Base-by-base conservation (phyloP, 35 echinoderm and acorn worm species). In the Stichopus chloronotus region DNA sequence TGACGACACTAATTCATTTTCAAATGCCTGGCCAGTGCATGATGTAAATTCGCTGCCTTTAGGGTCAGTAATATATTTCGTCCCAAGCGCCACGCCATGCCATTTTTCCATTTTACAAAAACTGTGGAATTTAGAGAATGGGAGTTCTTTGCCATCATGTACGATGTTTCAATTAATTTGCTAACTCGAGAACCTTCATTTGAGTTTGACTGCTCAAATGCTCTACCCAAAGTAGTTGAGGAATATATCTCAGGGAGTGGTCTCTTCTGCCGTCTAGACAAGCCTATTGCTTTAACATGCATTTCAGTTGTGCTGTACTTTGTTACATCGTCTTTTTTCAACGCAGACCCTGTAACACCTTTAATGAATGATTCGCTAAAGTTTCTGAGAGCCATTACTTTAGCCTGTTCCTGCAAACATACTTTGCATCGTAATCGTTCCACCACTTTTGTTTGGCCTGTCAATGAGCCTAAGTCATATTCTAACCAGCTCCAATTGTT, bases 151-250 rank as follows among this genome's bases (percentile, higher is more conserved):
- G 30, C 30, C 30, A 43, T 43, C 30, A 43, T 43, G 30, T 43
- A 43, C 1, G 72, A 83, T 52, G 52, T 83, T 83, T 83, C 80
- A 30, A 83, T 30, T 52, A 56, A 56, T 83, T 43, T 83, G 54
- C 80, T 83, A 19, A 56, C 80, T 16, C 24, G 24, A 8, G 80
- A 83, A 8, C 52, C 80, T 56, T 83, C 80, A 83, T 83, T 1
- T 83, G 80, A 83, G 54, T 83, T 83, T 83, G 24, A 83, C 17
- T 83, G 6, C 80, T 83, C 52, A 56, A 83, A 83, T 52, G 80
- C 80, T 83, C 54, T 83, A 56, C 19, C 80, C 80, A 83, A 83
- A 53, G 80, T 5, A 53, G 80, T 83, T 11, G 80, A 21, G 43
- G 25, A 53, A 56, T 83, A 83, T 83, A 83, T 83, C 0, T 83